These are phyloP conservation scores for Oophaga sylvatica DNA, from an alignment of 2,797 vertebrate genomes.

Conservation along the genomic window DNA sequence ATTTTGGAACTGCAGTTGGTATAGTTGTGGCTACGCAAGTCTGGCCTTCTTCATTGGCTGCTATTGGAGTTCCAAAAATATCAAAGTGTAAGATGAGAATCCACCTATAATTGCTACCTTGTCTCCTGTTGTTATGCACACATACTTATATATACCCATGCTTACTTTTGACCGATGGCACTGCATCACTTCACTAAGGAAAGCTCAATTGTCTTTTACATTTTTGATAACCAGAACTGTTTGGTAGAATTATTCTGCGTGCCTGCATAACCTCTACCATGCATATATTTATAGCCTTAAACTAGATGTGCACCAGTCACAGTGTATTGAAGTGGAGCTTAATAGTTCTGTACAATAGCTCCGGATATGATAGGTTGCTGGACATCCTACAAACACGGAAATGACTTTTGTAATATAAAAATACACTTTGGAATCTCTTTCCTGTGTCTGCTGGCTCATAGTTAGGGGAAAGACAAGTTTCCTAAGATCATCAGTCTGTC, in stretches of 20 bases:
- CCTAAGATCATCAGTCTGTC: background rate
- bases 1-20: too few relatives aligned
- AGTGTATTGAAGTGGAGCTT: background rate
- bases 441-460: conserved; percentile 47
- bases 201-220: too few relatives aligned
- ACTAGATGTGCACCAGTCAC: too few relatives aligned
- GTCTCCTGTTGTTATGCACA: too few relatives aligned
- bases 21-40: too few relatives aligned
- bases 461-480: conserved; percentile 9
- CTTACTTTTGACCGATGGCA: too few relatives aligned
- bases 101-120: too few relatives aligned
- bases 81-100: too few relatives aligned
- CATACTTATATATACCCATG: too few relatives aligned
- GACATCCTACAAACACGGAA: conserved; percentile 49
- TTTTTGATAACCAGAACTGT: background rate
- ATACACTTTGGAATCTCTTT: conserved; percentile 50
- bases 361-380: conserved; percentile 38
- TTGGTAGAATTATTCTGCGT: background rate
- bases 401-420: conserved; percentile 45
- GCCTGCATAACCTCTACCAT: background rate
- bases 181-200: too few relatives aligned
- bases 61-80: too few relatives aligned
- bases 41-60: too few relatives aligned
- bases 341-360: conserved; percentile 6
- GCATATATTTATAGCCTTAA: background rate